A percentile compares a stretch with the other conserved stretches of the same genome.
Conservation (phyloP, 1,140 invertebrate species). For the Pissodes strobi region DNA sequence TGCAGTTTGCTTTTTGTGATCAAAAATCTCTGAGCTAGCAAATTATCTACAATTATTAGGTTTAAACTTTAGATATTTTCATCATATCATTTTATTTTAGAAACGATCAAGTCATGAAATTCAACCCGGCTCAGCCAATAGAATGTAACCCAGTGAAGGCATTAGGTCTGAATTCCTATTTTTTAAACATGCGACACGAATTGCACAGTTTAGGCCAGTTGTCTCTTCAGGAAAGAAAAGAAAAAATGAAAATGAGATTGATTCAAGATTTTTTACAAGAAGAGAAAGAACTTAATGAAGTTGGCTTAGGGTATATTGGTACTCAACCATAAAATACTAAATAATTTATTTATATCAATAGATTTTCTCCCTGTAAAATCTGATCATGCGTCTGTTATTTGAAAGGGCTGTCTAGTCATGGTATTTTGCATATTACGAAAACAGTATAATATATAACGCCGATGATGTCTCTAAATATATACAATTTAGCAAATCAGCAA, state of each 20-base stretch:
- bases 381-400: background rate
- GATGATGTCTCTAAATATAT: too few species aligned
- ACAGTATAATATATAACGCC: too few species aligned
- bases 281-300: slow-evolving; percentile 26
- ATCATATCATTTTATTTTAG: slow-evolving; percentile 1
- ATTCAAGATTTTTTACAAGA: slow-evolving; percentile 24
- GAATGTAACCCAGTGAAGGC: slow-evolving; percentile 10
- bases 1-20: too few species aligned
- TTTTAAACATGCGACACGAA: slow-evolving; percentile 16
- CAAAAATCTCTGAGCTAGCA: too few species aligned
- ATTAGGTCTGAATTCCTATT: slow-evolving; percentile 21
- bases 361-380: background rate
- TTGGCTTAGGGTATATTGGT: slow-evolving; percentile 24
- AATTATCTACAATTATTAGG: too few species aligned
- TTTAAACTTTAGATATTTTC: too few species aligned
- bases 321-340: slow-evolving; percentile 26
- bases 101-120: slow-evolving; percentile 23
- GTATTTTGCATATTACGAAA: too few species aligned
- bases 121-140: slow-evolving; percentile 11
- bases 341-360: background rate
- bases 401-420: too few species aligned
- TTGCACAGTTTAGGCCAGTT: slow-evolving; percentile 6
- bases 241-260: slow-evolving; percentile 12
- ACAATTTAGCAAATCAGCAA: too few species aligned
- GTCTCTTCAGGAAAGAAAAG: background rate